Percentiles rank a stretch among this genome's conserved stretches.
Evolutionary conservation across 2,888 invertebrate species (phyloP).

Genomic region (Thymelicus acteon): DNA sequence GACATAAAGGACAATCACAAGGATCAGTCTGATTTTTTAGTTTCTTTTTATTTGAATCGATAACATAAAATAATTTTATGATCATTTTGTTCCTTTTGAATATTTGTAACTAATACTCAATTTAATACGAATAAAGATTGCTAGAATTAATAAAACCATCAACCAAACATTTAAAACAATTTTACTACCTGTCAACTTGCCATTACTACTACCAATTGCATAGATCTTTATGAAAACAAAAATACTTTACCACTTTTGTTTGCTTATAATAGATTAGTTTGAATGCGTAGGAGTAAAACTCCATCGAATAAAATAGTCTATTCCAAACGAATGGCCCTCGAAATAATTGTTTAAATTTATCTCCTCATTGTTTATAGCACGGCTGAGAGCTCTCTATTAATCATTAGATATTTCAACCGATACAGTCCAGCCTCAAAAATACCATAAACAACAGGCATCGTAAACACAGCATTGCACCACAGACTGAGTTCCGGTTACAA

Average conservation of each 20-base stretch:
- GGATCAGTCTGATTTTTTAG: too few species aligned
- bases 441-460: slow-evolving; percentile 45
- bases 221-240: neutral
- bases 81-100: too few species aligned
- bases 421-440: slow-evolving; percentile 41
- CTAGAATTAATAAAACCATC: too few species aligned
- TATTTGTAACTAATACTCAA: too few species aligned
- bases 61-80: too few species aligned
- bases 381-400: slow-evolving; percentile 50
- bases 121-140: too few species aligned
- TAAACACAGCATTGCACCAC: slow-evolving; percentile 44
- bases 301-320: slow-evolving; percentile 62
- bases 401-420: slow-evolving; percentile 47
- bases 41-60: too few species aligned
- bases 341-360: slow-evolving; percentile 70
- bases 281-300: slow-evolving; percentile 65
- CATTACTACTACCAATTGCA: neutral
- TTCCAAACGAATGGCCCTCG: slow-evolving; percentile 58
- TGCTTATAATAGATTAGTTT: slow-evolving; percentile 48
- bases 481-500: slow-evolving; percentile 49
- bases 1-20: too few species aligned
- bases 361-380: slow-evolving; percentile 58
- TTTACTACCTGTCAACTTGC: too few species aligned
- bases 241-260: slow-evolving; percentile 38
- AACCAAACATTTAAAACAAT: too few species aligned